Conservation (phyloP, 2,888 invertebrate genomes). For the Dryadula phaetusa region DNA sequence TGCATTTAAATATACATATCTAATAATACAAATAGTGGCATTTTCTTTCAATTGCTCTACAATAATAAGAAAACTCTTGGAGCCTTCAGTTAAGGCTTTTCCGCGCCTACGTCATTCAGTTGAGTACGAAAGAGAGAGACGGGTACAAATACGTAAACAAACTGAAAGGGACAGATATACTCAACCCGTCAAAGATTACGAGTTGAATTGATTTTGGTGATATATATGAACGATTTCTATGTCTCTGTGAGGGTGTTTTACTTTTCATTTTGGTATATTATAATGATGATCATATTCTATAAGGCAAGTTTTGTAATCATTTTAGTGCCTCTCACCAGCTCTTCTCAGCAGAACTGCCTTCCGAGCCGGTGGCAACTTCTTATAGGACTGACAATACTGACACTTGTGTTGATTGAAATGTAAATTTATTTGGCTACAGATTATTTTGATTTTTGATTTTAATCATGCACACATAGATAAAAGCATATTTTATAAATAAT, state of each 20-base stretch:
- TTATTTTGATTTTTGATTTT: no score
- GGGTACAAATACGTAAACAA: conserved; percentile 26
- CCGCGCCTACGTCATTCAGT: conserved; percentile 39
- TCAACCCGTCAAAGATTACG: conserved; percentile 61
- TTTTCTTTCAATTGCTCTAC: conserved; percentile 28
- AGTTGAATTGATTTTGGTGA: conserved; percentile 6
- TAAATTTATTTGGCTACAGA: no score
- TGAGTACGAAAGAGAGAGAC: conserved; percentile 34
- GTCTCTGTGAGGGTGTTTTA: conserved; percentile 31
- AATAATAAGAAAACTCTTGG: conserved; percentile 40
- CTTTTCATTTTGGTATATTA: neutral
- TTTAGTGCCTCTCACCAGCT: no score
- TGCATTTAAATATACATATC: neutral
- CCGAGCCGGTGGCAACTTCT: no score
- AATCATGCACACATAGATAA: no score
- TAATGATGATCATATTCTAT: no score
- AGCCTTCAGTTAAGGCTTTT: conserved; percentile 40
- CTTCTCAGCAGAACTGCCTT: no score
- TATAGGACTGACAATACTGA: no score
- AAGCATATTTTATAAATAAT: neutral
- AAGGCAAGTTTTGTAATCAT: no score
- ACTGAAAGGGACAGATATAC: conserved; percentile 56
- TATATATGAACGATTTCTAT: neutral
- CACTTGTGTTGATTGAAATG: no score
- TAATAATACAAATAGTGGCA: neutral